These are phyloP conservation scores for Hydrozoanthus tunicans DNA, from an alignment of 64 coral and sea anemone species.

Conservation along the genomic window DNA sequence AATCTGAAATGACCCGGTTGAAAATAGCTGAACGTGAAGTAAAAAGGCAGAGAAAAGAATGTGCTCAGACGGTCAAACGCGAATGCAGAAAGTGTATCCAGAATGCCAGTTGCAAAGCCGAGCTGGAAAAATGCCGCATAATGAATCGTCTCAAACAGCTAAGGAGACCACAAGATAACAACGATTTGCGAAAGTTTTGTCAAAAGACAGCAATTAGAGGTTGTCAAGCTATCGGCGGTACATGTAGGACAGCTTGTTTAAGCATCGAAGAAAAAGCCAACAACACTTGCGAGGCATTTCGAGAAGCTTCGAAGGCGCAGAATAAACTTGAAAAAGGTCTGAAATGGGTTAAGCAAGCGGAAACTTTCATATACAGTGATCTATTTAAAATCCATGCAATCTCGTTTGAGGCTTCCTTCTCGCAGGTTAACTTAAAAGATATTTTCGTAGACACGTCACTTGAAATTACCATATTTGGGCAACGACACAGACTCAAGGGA, in stretches of 20 bases:
- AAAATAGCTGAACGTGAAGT: slow-evolving; percentile 74
- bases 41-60: slow-evolving; percentile 64
- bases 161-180: slow-evolving; percentile 25
- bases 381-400: slow-evolving; percentile 88
- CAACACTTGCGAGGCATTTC: slow-evolving; percentile 69
- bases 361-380: slow-evolving; percentile 60
- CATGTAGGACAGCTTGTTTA: slow-evolving; percentile 54
- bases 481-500: slow-evolving; percentile 72
- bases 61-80: slow-evolving; percentile 51
- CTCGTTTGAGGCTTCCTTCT: slow-evolving; percentile 83
- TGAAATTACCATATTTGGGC: slow-evolving; percentile 96
- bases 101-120: slow-evolving; percentile 29
- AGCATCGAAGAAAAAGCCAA: slow-evolving; percentile 59
- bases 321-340: slow-evolving; percentile 58
- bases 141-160: not conserved
- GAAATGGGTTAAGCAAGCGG: slow-evolving; percentile 82
- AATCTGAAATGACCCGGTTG: slow-evolving; percentile 68
- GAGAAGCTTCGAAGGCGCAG: slow-evolving; percentile 54
- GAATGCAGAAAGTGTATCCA: slow-evolving; percentile 63
- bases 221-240: slow-evolving; percentile 40
- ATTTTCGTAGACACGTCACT: slow-evolving; percentile 77
- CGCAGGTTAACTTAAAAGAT: slow-evolving; percentile 52
- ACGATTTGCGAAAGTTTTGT: slow-evolving; percentile 52
- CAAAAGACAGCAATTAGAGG: slow-evolving; percentile 60
- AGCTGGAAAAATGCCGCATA: slow-evolving; percentile 31